Evolutionary conservation across 2,888 invertebrate species (phyloP), one percentile per base, ranked within the genome.

Genomic region (Hirtodrosophila duncani): DNA sequence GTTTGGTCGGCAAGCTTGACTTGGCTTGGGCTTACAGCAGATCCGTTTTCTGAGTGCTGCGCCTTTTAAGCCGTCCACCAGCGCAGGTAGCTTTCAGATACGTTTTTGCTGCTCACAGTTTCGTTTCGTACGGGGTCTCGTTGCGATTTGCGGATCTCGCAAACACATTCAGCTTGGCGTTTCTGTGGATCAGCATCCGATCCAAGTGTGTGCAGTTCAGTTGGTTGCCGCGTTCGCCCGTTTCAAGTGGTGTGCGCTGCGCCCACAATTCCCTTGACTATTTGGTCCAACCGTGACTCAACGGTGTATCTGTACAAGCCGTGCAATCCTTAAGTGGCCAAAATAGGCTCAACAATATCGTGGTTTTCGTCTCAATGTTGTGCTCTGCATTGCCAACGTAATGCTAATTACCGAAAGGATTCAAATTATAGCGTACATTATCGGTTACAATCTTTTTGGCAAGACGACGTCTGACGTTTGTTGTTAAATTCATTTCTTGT

Each of bases 381-480:
- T 79, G 61, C 67, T 60, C 39, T 46, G 58, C 63, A 74, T 70
- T 61, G 77, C 63, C 74, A 68, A 71, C 84, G 84, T 84, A 77
- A 85, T 85, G 84, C 85, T 85, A 77, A 83, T 67, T 71, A 78
- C 83, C 64, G 81, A 85, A 85, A 83, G 72, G 79, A 81, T 83
- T 44, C 84, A 82, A 74, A 72, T 81, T 77, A 84, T 70, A 81
- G 74, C 67, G 67, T 79, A 77, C 74, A 80, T 84, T 71, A 85
- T 85, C 83, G 85, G 85, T 83, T 85, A 85, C 71, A 82, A 85
- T 83, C 79, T 85, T 61, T 85, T 84, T 67, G 84, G 85, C 83
- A 84, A 84, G 67, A 69, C 63, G 56, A 63, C 59, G 51, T 58
- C 62, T 67, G 42, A 67, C 55, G 56, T 63, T 62, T 71, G 51